Evolutionary conservation across 2,113 vertebrate species (phyloP).

Genomic region (Rostratula benghalensis): DNA sequence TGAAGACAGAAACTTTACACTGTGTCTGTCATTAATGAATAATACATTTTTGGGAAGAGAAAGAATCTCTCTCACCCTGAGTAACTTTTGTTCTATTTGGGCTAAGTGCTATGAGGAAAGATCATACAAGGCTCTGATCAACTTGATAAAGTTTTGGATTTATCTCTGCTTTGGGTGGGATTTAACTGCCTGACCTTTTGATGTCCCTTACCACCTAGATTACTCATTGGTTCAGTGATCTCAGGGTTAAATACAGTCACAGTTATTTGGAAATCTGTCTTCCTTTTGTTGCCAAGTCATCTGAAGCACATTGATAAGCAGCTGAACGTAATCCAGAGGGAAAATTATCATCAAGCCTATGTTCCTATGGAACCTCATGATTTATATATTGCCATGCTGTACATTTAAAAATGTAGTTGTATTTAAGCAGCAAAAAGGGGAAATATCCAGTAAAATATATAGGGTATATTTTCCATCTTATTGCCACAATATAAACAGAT

Average conservation of each 20-base stretch:
- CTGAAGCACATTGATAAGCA: not conserved
- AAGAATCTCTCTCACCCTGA: not conserved
- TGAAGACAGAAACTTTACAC: not conserved
- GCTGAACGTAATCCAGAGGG: not conserved
- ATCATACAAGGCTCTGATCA: not conserved
- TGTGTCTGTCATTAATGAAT: not conserved
- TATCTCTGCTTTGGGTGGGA: not conserved
- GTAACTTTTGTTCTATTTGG: not conserved
- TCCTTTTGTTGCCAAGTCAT: not conserved
- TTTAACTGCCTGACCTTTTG: not conserved
- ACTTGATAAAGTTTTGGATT: not conserved
- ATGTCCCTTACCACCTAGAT: not conserved
- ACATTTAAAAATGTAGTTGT: not conserved
- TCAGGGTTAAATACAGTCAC: not conserved
- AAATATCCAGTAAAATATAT: not conserved
- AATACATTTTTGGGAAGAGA: not conserved
- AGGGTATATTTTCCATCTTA: not conserved
- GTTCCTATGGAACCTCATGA: not conserved
- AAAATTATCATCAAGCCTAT: not conserved
- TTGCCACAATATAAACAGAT: conserved; percentile 12
- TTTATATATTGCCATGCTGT: not conserved
- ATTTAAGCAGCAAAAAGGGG: not conserved
- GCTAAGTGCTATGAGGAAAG: not conserved
- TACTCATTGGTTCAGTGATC: not conserved
- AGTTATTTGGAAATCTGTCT: not conserved